A percentile compares a stretch with the other conserved stretches of the same genome.
Evolutionary conservation across 2,113 vertebrate genomes (phyloP).

Genomic region (Urocynchramus pylzowi): DNA sequence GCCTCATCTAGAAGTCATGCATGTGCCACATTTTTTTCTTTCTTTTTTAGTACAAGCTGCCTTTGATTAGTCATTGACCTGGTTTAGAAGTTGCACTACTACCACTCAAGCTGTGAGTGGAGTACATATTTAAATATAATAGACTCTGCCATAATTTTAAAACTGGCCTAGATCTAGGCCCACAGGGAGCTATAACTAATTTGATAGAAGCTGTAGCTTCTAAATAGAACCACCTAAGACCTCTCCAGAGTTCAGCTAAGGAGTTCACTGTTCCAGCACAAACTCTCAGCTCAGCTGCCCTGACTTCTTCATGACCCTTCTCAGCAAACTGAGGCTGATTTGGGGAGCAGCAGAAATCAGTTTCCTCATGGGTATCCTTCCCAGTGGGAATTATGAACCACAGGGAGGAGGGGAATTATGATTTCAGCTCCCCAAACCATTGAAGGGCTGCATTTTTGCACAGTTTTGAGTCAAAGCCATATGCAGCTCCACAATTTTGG

Average conservation of each 20-base stretch:
- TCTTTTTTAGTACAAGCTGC: not conserved
- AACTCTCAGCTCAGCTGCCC: not conserved
- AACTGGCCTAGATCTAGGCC: conserved; percentile 56
- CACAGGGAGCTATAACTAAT: conserved; percentile 1
- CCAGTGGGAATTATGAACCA: not conserved
- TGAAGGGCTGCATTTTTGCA: not conserved
- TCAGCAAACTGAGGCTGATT: not conserved
- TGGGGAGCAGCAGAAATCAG: not conserved
- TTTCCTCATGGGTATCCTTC: not conserved
- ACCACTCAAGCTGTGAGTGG: not conserved
- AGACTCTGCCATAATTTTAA: not conserved
- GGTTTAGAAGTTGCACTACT: not conserved
- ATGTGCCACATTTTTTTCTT: not conserved
- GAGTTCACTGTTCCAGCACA: not conserved
- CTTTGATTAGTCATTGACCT: conserved; percentile 59
- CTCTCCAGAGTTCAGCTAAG: not conserved
- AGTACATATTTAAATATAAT: conserved; percentile 29
- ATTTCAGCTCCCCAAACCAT: not conserved
- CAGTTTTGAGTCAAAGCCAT: conserved; percentile 3
- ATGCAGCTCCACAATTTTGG: not conserved
- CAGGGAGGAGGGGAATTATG: not conserved
- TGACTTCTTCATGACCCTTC: not conserved
- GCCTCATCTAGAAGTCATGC: not conserved
- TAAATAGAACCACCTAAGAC: conserved; percentile 29
- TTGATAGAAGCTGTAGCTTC: conserved; percentile 27